A percentile compares a stretch with the other conserved stretches of the same genome.
Conservation (phyloP, 2,113 vertebrate genomes). For the Haplotaxodon microlepis region DNA sequence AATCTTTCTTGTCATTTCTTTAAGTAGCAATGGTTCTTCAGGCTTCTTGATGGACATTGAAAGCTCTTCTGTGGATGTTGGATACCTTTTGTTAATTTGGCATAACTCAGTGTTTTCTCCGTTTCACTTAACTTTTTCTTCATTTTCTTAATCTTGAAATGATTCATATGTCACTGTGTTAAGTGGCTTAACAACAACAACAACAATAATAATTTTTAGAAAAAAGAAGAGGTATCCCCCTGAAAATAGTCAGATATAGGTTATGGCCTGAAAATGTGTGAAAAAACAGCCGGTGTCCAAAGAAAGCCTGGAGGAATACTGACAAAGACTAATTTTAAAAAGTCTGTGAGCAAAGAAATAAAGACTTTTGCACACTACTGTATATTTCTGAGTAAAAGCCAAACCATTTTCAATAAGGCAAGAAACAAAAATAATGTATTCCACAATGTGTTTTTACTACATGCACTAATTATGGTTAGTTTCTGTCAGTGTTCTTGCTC, state of each 20-base stretch:
- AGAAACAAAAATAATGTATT: background rate
- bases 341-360: rapidly evolving
- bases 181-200: background rate
- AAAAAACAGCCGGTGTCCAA: background rate
- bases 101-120: rapidly evolving
- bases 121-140: background rate
- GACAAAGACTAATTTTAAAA: background rate
- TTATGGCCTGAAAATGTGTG: background rate
- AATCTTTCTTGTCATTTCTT: background rate
- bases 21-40: background rate
- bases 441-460: background rate
- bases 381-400: background rate
- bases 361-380: background rate
- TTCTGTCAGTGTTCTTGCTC: background rate
- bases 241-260: background rate
- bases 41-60: background rate
- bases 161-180: background rate
- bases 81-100: background rate
- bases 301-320: background rate
- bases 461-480: background rate
- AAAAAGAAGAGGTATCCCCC: background rate
- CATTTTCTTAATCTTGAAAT: background rate
- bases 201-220: background rate
- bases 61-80: background rate
- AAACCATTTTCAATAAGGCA: background rate